Conservation (phyloP, 2,797 vertebrate species). For the Telmatherina bonti region DNA sequence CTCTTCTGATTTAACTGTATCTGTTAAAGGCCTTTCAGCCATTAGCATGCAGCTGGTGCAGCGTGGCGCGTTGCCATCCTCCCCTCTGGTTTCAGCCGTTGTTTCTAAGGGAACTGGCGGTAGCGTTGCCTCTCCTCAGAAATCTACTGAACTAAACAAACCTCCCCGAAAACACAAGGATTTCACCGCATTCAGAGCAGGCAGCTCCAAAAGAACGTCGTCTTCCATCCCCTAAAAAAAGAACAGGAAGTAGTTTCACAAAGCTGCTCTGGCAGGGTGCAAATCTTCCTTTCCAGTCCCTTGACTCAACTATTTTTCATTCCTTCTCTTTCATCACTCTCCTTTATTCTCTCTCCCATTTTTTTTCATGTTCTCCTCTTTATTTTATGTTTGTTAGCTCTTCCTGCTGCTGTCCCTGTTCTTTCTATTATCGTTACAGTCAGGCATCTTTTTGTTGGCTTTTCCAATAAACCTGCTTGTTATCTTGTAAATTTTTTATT, state of each 20-base stretch:
- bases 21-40: not conserved
- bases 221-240: slow-evolving; percentile 51
- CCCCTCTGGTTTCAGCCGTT: slow-evolving; percentile 47
- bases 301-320: slow-evolving; percentile 60
- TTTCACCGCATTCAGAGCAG: slow-evolving; percentile 72
- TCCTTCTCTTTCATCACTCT: slow-evolving; percentile 39
- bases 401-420: not conserved
- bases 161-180: slow-evolving; percentile 62
- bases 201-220: slow-evolving; percentile 68
- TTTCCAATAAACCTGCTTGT: slow-evolving; percentile 1
- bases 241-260: slow-evolving; percentile 82
- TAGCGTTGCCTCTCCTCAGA: slow-evolving; percentile 66
- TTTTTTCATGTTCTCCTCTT: slow-evolving; percentile 30
- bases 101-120: slow-evolving; percentile 81
- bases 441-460: slow-evolving; percentile 27
- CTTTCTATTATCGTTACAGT: not conserved
- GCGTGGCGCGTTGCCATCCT: slow-evolving; percentile 54
- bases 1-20: not conserved
- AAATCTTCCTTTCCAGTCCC: slow-evolving; percentile 72
- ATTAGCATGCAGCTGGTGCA: slow-evolving; percentile 69
- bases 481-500: not conserved
- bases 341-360: slow-evolving; percentile 44
- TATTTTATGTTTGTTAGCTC: slow-evolving; percentile 7
- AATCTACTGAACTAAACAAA: slow-evolving; percentile 70
- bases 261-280: slow-evolving; percentile 70